Conservation (phyloP, 2,888 invertebrate species). For the Pachliopta kotzebuea region DNA sequence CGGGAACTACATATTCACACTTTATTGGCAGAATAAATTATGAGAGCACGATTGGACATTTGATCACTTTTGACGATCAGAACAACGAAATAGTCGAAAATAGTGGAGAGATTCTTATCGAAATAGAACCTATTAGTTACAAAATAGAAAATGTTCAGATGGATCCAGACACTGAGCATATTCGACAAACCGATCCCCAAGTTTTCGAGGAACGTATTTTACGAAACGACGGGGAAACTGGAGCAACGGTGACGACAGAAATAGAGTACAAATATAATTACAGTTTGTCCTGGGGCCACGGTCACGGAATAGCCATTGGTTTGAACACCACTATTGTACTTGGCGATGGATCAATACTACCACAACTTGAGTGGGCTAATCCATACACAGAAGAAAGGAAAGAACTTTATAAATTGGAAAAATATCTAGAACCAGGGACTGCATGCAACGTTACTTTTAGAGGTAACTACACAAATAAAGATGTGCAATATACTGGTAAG, state of each 20-base stretch:
- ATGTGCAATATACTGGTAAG: slow-evolving; percentile 87
- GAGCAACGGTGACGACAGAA: slow-evolving; percentile 85
- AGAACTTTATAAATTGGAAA: slow-evolving; percentile 81
- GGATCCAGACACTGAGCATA: slow-evolving; percentile 74
- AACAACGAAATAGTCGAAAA: slow-evolving; percentile 78
- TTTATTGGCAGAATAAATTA: slow-evolving; percentile 87
- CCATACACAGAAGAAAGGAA: slow-evolving; percentile 77
- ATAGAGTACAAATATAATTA: slow-evolving; percentile 86
- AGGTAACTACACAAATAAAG: slow-evolving; percentile 86
- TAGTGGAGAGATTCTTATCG: slow-evolving; percentile 88
- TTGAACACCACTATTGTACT: slow-evolving; percentile 83
- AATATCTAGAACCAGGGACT: slow-evolving; percentile 87
- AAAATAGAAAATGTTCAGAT: slow-evolving; percentile 85
- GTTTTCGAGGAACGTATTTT: slow-evolving; percentile 76
- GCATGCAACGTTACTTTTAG: slow-evolving; percentile 90
- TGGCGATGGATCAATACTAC: slow-evolving; percentile 78
- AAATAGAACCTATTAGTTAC: slow-evolving; percentile 89
- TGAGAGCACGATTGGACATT: slow-evolving; percentile 83
- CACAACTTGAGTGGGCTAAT: slow-evolving; percentile 86
- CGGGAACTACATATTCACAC: slow-evolving; percentile 68
- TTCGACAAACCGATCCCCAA: slow-evolving; percentile 69
- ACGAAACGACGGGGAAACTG: slow-evolving; percentile 77
- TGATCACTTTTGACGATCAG: slow-evolving; percentile 84
- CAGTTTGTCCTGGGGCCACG: slow-evolving; percentile 89
- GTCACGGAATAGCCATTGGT: slow-evolving; percentile 86